These are phyloP conservation scores for Pollachius pollachius DNA, from an alignment of 2,113 vertebrate genomes.

Conservation along the genomic window DNA sequence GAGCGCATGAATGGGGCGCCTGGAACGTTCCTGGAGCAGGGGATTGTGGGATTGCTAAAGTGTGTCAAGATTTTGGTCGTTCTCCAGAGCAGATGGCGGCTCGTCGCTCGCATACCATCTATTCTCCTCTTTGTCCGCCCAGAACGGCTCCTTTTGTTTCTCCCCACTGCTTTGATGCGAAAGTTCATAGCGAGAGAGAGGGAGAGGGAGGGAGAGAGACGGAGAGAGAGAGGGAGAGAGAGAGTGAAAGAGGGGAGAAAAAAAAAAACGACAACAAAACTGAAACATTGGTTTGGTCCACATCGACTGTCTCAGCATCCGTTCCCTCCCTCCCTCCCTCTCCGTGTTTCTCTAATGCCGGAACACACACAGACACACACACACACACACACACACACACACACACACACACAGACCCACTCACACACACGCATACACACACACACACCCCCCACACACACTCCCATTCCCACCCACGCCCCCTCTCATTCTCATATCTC, in stretches of 20 bases:
- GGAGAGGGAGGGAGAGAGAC: not conserved
- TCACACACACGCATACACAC: no score
- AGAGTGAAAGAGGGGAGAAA: slow-evolving; percentile 22
- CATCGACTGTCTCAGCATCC: slow-evolving; percentile 35
- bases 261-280: slow-evolving; percentile 45
- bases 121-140: slow-evolving; percentile 99
- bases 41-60: slow-evolving; percentile 99
- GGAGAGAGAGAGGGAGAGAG: not conserved
- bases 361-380: no score
- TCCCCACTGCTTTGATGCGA: slow-evolving; percentile 85
- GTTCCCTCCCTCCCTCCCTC: no score
- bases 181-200: slow-evolving; percentile 65
- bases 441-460: not conserved
- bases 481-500: no score
- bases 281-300: slow-evolving; percentile 56
- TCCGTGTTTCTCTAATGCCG: no score
- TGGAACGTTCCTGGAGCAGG: slow-evolving; percentile 95
- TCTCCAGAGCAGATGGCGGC: slow-evolving; percentile 99
- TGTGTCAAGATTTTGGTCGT: slow-evolving; percentile 95
- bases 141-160: slow-evolving; percentile 90
- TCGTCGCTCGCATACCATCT: slow-evolving; percentile 87
- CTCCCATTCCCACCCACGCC: no score
- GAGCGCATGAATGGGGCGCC: slow-evolving; percentile 86
- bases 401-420: not conserved
- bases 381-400: not conserved